Percentiles rank a stretch among this genome's conserved stretches.
These are phyloP conservation scores for Lepus americanus DNA, from an alignment of 2,113 vertebrate species.

Conservation along the genomic window DNA sequence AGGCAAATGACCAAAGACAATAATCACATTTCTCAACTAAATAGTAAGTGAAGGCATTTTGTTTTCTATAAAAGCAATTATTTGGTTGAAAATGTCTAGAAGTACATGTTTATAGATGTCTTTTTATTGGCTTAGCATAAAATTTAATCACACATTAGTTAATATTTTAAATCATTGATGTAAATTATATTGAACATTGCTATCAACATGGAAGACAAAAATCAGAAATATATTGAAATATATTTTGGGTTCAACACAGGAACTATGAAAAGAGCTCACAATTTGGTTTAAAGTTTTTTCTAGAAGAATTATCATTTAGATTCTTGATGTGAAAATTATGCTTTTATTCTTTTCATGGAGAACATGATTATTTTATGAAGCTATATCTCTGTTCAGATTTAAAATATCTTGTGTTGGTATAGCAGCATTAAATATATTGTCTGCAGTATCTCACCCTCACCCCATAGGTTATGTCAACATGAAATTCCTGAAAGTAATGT, in stretches of 20 bases:
- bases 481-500: conserved; percentile 76
- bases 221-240: neutral
- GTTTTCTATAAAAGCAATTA: neutral
- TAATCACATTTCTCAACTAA: neutral
- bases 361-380: neutral
- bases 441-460: conserved; percentile 65
- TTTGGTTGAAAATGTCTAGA: neutral
- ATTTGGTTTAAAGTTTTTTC: conserved; percentile 29
- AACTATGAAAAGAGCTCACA: neutral
- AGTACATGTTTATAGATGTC: neutral
- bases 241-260: neutral
- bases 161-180: neutral
- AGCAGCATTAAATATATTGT: conserved; percentile 62
- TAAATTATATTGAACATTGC: neutral
- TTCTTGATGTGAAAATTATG: conserved; percentile 15
- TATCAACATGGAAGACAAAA: conserved; percentile 11
- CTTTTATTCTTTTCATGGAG: neutral
- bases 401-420: conserved; percentile 60
- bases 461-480: conserved; percentile 69
- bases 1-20: neutral
- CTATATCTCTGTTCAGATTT: neutral
- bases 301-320: conserved; percentile 37
- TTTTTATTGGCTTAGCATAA: neutral
- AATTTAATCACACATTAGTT: neutral
- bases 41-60: neutral